Evolutionary conservation across 2,888 invertebrate species (phyloP), one percentile per base, ranked within the genome.

Genomic region (Pseudeuparius sepicola): DNA sequence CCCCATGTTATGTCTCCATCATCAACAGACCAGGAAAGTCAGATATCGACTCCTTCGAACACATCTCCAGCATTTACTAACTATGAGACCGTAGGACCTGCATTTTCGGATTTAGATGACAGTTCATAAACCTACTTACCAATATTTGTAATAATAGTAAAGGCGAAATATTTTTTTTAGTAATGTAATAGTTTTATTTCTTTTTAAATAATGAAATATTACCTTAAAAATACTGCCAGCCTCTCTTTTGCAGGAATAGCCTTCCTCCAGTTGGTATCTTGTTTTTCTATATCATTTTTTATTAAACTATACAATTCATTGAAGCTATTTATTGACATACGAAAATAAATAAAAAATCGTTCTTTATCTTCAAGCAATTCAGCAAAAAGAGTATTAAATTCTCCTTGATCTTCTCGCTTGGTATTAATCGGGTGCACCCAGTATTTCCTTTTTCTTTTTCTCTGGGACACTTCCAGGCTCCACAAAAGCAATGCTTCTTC

Each of bases 261-360:
- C 31, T 24, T 31, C 14, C 31, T 24, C 31, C 31, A 31, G n/a
- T 31, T 31, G 14, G 31, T 31, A 31, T 31, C 24, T 23, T 31
- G 31, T 24, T 31, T 31, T 14, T 24, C 14, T 14, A 23, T 31
- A 24, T 24, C 31, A 31, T 23, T 10, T 24, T 24, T 31, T 23
- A 31, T 31, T 31, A 31, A 31, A 13, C 3, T 31, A 3, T 24
- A 31, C 3, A 31, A 31, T 31, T 31, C 24, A 31, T 23, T 31
- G 14, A 31, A 31, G n/a, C 31, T 31, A 13, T 24, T 31, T 24
- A 14, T 31, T 31, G 24, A 31, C 31, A 31, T 31, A 20, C 31
- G 18, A 31, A 31, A 31, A 20, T 31, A 30, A 30, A 30, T 30
- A 30, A 31, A 31, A 31, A 31, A 31, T 30, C n/a, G n/a, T n/a